Percentiles rank a stretch among this genome's conserved stretches.
These are phyloP conservation scores for Xerus rutilus DNA, from an alignment of 2,797 vertebrate genomes.

Conservation along the genomic window DNA sequence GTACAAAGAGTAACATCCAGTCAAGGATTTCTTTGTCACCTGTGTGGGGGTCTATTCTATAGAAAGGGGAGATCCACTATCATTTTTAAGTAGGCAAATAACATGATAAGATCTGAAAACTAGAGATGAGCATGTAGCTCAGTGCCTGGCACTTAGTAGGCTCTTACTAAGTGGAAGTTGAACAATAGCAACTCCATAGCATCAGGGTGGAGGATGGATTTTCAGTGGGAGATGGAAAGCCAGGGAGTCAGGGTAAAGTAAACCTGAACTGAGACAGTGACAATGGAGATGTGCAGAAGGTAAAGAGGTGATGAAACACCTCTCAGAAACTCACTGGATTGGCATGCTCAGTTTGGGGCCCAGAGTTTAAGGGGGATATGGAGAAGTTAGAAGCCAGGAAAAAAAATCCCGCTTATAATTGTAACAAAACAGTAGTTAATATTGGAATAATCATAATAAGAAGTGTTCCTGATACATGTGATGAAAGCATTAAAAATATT, in stretches of 20 bases:
- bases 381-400: background rate
- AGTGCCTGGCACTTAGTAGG: background rate
- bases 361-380: background rate
- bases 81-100: background rate
- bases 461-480: background rate
- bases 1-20: background rate
- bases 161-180: background rate
- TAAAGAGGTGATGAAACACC: background rate
- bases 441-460: background rate
- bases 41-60: background rate
- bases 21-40: background rate
- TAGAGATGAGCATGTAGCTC: background rate
- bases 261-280: background rate
- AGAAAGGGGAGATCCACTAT: background rate
- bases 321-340: background rate
- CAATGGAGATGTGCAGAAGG: background rate
- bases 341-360: background rate
- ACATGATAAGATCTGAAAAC: background rate
- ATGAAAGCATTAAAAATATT: background rate
- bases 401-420: background rate
- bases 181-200: background rate
- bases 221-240: background rate
- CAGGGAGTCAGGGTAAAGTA: background rate
- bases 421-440: background rate
- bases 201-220: background rate